Evolutionary conservation across 2,113 vertebrate species (phyloP).

Genomic region (Trinectes maculatus): DNA sequence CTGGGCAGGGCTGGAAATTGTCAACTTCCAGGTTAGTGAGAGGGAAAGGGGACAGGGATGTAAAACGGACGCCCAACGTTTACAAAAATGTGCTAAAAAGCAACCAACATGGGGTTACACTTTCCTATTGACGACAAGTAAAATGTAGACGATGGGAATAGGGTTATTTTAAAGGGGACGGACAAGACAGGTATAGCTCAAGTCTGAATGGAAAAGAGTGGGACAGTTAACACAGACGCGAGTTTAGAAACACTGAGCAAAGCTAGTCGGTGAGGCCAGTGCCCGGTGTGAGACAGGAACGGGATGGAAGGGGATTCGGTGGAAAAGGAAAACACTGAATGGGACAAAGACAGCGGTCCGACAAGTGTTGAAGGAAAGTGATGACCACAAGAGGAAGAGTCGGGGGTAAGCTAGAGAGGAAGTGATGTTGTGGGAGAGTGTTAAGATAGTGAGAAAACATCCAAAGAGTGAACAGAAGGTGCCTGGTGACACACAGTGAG

Average conservation of each 20-base stretch:
- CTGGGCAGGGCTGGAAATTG: conserved; percentile 28
- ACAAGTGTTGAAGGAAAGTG: conserved; percentile 35
- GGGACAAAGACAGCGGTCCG: conserved; percentile 36
- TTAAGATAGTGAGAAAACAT: conserved; percentile 46
- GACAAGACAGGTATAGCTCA: conserved; percentile 40
- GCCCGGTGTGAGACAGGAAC: conserved; percentile 23
- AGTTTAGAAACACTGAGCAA: conserved; percentile 42
- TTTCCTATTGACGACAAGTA: conserved; percentile 49
- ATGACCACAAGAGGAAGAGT: conserved; percentile 38
- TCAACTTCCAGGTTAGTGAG: conserved; percentile 51
- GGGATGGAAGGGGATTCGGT: conserved; percentile 26
- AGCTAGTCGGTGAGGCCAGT: conserved; percentile 28
- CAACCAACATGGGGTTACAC: conserved; percentile 33
- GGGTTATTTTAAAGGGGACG: conserved; percentile 28
- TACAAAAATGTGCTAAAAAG: conserved; percentile 20
- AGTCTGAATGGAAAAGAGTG: conserved; percentile 22
- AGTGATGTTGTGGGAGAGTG: conserved; percentile 36
- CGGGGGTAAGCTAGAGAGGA: conserved; percentile 26
- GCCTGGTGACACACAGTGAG: conserved; percentile 47
- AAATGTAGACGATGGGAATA: conserved; percentile 36
- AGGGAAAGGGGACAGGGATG: conserved; percentile 7
- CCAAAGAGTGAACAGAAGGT: conserved; percentile 60
- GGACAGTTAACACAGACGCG: conserved; percentile 29
- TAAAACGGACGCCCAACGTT: conserved; percentile 25
- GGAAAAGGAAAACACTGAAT: conserved; percentile 18